Evolutionary conservation across 2,797 vertebrate genomes (phyloP).

Genomic region (Pipistrellus pygmaeus): DNA sequence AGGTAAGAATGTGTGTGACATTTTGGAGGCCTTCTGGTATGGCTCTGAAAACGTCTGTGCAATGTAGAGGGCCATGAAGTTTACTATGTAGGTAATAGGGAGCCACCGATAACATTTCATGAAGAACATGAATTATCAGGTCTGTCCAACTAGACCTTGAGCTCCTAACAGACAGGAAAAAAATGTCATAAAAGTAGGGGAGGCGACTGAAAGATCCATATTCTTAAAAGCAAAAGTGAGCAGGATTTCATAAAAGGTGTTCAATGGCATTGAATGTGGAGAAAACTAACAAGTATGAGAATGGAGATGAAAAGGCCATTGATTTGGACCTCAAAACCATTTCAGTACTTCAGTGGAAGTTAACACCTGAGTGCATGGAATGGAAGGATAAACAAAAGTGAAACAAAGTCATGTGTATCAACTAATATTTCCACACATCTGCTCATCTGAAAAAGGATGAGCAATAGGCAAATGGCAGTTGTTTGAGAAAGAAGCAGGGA

Average conservation of each 20-base stretch:
- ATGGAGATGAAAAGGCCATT: neutral
- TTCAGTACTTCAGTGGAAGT: neutral
- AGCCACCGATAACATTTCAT: neutral
- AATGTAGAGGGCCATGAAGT: neutral
- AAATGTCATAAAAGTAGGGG: neutral
- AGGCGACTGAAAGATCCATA: neutral
- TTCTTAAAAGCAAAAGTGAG: neutral
- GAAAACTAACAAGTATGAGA: neutral
- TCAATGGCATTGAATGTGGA: neutral
- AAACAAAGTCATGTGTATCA: neutral
- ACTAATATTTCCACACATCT: neutral
- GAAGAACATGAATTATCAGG: neutral
- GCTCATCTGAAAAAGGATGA: neutral
- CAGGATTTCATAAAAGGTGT: neutral
- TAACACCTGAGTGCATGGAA: neutral
- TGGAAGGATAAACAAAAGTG: neutral
- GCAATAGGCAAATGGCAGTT: neutral
- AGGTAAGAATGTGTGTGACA: neutral
- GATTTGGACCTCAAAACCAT: neutral
- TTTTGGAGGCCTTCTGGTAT: slow-evolving; percentile 31
- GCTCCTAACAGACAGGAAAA: neutral
- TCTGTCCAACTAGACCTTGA: neutral
- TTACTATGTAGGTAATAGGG: neutral
- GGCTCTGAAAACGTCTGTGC: neutral
- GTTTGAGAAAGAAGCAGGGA: neutral